Percentiles rank a stretch among this genome's conserved stretches.
These are phyloP conservation scores for Macrosoma leucophasiata DNA, from an alignment of 2,888 invertebrate genomes.

Conservation along the genomic window DNA sequence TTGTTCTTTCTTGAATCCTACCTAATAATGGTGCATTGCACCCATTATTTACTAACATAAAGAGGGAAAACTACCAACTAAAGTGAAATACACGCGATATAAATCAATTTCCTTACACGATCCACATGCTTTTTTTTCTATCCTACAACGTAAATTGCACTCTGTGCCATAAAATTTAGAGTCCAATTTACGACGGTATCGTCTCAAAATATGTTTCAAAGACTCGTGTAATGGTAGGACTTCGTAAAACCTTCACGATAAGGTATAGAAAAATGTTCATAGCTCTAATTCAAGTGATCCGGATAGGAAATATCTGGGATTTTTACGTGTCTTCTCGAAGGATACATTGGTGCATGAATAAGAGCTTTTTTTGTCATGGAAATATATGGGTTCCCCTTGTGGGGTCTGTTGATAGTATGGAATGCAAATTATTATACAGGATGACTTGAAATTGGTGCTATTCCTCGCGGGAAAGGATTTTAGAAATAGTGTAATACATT, in stretches of 20 bases:
- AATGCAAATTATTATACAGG: too few relatives aligned
- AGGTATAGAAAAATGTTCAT: conserved; percentile 45
- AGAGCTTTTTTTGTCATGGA: too few relatives aligned
- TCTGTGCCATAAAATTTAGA: not conserved
- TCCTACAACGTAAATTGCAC: conserved; percentile 15
- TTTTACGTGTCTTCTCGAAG: too few relatives aligned
- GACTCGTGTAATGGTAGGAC: conserved; percentile 30
- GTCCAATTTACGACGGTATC: conserved; percentile 3
- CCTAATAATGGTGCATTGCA: too few relatives aligned
- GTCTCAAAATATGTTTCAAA: conserved; percentile 20
- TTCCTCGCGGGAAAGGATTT: too few relatives aligned
- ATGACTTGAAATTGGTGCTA: too few relatives aligned
- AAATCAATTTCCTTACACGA: conserved; percentile 48
- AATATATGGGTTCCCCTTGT: too few relatives aligned
- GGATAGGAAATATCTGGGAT: conserved; percentile 44
- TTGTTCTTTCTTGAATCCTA: too few relatives aligned
- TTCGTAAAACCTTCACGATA: conserved; percentile 40
- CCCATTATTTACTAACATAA: too few relatives aligned
- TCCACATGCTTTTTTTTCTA: conserved; percentile 20
- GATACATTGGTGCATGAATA: too few relatives aligned
- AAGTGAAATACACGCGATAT: conserved; percentile 29
- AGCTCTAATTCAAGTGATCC: conserved; percentile 53
- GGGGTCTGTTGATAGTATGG: too few relatives aligned
- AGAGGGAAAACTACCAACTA: not conserved
- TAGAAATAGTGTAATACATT: too few relatives aligned